A percentile compares a stretch with the other conserved stretches of the same genome.
These are phyloP conservation scores for Takifugu bimaculatus DNA, from an alignment of 2,113 vertebrate species.

Conservation along the genomic window DNA sequence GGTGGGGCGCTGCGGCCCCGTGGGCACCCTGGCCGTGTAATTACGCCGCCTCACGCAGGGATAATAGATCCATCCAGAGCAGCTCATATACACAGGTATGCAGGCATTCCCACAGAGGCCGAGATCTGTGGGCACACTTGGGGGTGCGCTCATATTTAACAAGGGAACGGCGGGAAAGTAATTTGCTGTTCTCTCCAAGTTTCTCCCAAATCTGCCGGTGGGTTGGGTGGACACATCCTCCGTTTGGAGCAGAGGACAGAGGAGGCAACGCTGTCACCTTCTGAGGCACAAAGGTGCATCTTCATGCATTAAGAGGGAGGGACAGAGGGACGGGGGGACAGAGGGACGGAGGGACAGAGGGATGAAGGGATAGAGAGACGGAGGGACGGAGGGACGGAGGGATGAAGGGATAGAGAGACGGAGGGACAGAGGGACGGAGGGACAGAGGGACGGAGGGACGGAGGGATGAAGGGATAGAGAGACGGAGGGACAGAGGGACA, in stretches of 20 bases:
- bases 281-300: too few species aligned
- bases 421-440: not conserved
- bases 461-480: too few species aligned
- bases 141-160: conserved; percentile 42
- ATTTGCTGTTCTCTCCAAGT: conserved; percentile 25
- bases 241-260: not conserved
- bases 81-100: conserved; percentile 43
- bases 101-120: conserved; percentile 34
- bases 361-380: too few species aligned
- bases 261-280: not conserved
- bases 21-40: conserved; percentile 45
- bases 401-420: not conserved
- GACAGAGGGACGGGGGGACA: too few species aligned
- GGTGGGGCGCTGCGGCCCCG: conserved; percentile 28
- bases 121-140: conserved; percentile 28
- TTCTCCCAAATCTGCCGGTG: conserved; percentile 12
- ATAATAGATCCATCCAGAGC: conserved; percentile 45
- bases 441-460: not conserved
- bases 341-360: too few species aligned
- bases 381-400: too few species aligned
- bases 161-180: conserved; percentile 37
- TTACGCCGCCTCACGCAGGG: conserved; percentile 56
- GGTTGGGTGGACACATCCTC: not conserved
- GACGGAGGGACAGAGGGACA: too few species aligned
- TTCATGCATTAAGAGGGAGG: not conserved